Base-by-base conservation (phyloP, 53 echinoderm and acorn worm species). In the Mesocentrotus franciscanus region DNA sequence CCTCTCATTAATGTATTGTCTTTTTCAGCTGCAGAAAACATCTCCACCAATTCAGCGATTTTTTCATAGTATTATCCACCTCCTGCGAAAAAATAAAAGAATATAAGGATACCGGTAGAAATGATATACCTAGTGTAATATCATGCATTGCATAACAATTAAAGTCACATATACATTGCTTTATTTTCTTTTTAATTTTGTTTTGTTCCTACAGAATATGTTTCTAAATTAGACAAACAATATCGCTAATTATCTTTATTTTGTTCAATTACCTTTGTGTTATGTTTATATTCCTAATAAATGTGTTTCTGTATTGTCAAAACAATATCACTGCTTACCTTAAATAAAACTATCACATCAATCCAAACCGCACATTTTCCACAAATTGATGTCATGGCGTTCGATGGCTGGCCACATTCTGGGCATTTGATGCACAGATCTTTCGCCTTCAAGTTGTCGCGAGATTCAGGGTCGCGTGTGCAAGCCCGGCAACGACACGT, bases 401-500 rank as follows among this genome's bases (percentile, higher is more conserved):
- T 39, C 1, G 87, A 8, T 35, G 70, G 94, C 29, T 94, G 84
- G 20, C 93, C 89, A 36, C 97, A 96, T 30, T 92, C 66, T 0
- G 95, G 89, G 85, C 97, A 97, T 61, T 94, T 96, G 90, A 61
- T 36, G 85, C 14, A n/a, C 15, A 7, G 0, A 15, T 78, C 93
- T 0, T 1, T 15, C 42, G 56, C 29, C 55, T 85, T 15, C 42
- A 68, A 16, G 17, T 87, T 33, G 56, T 55, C 14, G 66, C 60
- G 39, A 66, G 66, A 9, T 85, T 66, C 2, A 8, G 66, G n/a
- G 7, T 64, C 36, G 22, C 36, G 15, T 34, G 85, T 91, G 92
- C 99, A 99, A 58, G 97, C 97, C 35, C 64, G 49, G 61, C 99
- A 99, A 16, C 85, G 36, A 94, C 99, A 99, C 0, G 95, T 95